These are phyloP conservation scores for Leguminivora glycinivorella DNA, from an alignment of 1,140 invertebrate genomes.

Conservation along the genomic window DNA sequence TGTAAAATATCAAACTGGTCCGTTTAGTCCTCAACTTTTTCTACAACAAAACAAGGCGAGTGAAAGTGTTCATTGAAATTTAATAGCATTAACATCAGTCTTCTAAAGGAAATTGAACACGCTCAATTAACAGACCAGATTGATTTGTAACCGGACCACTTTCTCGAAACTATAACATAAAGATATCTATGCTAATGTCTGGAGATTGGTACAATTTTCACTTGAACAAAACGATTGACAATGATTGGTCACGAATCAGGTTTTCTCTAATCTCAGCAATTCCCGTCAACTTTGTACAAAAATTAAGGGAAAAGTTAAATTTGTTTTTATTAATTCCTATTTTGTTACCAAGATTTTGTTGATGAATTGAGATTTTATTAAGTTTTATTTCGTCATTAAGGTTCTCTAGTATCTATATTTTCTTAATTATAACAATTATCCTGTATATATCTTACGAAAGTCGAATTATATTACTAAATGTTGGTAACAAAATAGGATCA, in stretches of 20 bases:
- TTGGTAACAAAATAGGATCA: no score
- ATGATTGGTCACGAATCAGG: background rate
- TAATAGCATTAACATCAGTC: conserved; percentile 2
- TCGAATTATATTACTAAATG: no score
- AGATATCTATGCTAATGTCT: conserved; percentile 4
- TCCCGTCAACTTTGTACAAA: no score
- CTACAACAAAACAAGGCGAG: background rate
- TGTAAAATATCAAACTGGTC: background rate
- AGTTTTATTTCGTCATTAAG: no score
- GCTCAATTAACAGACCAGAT: background rate
- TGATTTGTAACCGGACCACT: background rate
- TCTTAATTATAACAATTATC: no score
- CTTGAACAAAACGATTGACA: background rate
- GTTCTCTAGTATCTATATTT: no score
- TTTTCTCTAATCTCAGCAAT: no score
- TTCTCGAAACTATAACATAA: background rate
- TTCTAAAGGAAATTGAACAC: background rate
- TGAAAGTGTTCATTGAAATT: background rate
- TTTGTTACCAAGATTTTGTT: no score
- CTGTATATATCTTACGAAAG: no score
- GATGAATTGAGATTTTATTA: no score
- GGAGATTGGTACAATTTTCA: background rate
- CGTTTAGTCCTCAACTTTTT: background rate
- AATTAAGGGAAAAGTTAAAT: no score
- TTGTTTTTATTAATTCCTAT: no score